phyloP scores from a whole-genome alignment of 2,113 vertebrate genomes.

The Mobula birostris region DNA sequence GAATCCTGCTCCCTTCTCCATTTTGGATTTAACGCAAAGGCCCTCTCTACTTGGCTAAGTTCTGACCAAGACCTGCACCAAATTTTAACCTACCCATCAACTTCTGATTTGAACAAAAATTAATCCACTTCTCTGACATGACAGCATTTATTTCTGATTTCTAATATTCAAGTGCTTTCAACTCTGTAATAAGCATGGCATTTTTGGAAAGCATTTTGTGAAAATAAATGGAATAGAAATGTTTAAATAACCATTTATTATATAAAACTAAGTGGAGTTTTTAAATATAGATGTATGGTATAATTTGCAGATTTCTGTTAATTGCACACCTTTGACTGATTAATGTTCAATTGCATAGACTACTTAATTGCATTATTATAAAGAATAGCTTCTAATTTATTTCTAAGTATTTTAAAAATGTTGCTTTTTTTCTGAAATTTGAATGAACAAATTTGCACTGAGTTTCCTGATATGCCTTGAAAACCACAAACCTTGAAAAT shows the following conservation, averaged over 20 bases:
- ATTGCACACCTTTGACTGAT: neutral
- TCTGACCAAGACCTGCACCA: neutral
- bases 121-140: too few species aligned
- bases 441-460: neutral
- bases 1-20: neutral
- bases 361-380: neutral
- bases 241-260: neutral
- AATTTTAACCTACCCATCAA: neutral
- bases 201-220: neutral
- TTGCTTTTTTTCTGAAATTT: neutral
- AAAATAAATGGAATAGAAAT: neutral
- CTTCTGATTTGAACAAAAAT: neutral
- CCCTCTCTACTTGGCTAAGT: neutral
- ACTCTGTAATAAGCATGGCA: neutral
- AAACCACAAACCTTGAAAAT: neutral
- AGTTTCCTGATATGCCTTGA: neutral
- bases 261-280: neutral
- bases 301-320: neutral
- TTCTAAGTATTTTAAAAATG: neutral
- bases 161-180: neutral
- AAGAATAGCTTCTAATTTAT: neutral
- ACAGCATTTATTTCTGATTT: neutral
- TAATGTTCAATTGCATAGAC: neutral
- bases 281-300: too few species aligned
- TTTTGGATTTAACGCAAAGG: neutral